Evolutionary conservation across 2,113 vertebrate species (phyloP).

Genomic region (Procavia capensis): DNA sequence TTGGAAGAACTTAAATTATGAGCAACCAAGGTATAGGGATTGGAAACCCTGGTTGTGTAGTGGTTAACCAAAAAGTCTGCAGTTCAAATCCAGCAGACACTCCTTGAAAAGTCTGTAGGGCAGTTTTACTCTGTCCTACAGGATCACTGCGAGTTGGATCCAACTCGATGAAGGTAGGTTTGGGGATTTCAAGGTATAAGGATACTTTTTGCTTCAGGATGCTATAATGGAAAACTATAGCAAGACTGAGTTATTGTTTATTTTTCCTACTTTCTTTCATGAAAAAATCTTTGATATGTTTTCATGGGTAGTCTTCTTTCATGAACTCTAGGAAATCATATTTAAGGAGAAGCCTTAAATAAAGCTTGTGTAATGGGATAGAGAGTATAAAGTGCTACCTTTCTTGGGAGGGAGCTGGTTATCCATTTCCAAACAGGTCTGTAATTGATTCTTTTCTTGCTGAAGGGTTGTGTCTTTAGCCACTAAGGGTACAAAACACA

Average conservation of each 20-base stretch:
- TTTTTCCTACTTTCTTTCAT: neutral
- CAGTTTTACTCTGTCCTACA: too few species aligned
- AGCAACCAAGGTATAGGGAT: neutral
- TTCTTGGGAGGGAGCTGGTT: neutral
- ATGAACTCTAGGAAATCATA: too few species aligned
- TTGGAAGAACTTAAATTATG: neutral
- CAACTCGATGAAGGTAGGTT: too few species aligned
- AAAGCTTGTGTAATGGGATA: neutral
- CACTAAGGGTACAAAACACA: conserved; percentile 2
- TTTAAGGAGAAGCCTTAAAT: neutral
- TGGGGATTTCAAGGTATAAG: rapidly evolving
- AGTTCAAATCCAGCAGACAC: too few species aligned
- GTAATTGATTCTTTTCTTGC: neutral
- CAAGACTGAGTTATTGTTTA: too few species aligned
- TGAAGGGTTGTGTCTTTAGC: neutral
- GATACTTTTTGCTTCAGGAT: neutral
- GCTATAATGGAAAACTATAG: neutral
- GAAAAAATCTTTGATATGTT: neutral
- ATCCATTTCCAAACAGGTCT: neutral
- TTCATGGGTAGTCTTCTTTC: neutral
- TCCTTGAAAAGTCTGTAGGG: too few species aligned
- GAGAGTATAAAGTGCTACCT: conserved; percentile 23
- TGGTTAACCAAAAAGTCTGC: too few species aligned
- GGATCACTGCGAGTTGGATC: too few species aligned
- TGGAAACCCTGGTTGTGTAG: too few species aligned